Evolutionary conservation across 2,888 invertebrate species (phyloP), one percentile per base, ranked within the genome.

Genomic region (Elaeidobius kamerunicus): DNA sequence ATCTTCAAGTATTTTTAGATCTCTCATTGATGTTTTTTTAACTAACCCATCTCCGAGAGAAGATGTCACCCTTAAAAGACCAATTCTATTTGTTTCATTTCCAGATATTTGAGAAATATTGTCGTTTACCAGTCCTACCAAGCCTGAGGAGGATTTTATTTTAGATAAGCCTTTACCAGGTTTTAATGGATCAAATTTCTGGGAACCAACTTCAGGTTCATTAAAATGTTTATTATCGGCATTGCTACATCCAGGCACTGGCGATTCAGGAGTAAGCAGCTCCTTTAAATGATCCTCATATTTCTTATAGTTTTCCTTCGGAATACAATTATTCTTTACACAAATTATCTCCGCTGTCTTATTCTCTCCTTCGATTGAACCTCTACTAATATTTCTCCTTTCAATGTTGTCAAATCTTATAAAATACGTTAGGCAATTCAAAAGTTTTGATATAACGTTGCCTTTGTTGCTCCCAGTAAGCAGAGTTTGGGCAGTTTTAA

Each of bases 401-500:
- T 77, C 76, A 43, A 89, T 81, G 65, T 86, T 84, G 61, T 84
- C 84, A 71, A 89, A 91, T 38, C 91, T 63, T 39, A 95, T 82
- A 67, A 96, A 94, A 69, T 95, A 96, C 0, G 91, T 88, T 16
- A 95, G 74, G 27, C 90, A 83, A 55, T 81, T 80, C 4, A 95
- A 76, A 6, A 94, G 78, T 64, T 84, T 84, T 61, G 84, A 82
- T 53, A 86, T 73, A 5, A 86, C 72, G 6, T 81, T 79, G 2
- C 78, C 75, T 67, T 79, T 78, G 18, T 79, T 78, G 17, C 86
- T 86, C 20, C 88, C 88, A 20, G 86, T 82, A 59, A 95, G 80
- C 45, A 95, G 81, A 3, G 94, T 93, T 57, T 86, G 83, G 0
- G 90, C 83, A 28, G 88, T 76, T 69, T 85, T 83, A 0, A 85